phyloP scores from a whole-genome alignment of 1,140 invertebrate species.

The Cydia strobilella region DNA sequence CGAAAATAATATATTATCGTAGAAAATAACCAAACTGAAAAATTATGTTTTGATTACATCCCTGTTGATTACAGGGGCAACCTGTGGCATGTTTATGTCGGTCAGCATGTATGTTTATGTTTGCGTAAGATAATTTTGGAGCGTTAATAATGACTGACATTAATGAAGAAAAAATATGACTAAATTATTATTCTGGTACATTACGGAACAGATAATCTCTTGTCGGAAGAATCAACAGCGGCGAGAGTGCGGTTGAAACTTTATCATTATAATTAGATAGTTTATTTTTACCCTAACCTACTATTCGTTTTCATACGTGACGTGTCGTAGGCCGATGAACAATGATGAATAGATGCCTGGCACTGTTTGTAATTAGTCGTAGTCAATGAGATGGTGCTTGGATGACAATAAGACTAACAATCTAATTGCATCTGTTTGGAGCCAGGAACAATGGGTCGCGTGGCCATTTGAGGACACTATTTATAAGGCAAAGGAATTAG shows the following conservation, averaged over 20 bases:
- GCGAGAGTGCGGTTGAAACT: slow-evolving; percentile 15
- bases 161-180: background rate
- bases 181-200: background rate
- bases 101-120: background rate
- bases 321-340: background rate
- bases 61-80: slow-evolving; percentile 52
- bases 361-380: slow-evolving; percentile 6
- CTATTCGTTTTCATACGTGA: slow-evolving; percentile 17
- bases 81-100: slow-evolving; percentile 53
- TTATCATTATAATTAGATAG: slow-evolving; percentile 17
- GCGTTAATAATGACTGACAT: background rate
- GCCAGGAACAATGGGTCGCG: slow-evolving; percentile 18
- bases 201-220: background rate
- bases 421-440: slow-evolving; percentile 22
- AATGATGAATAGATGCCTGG: slow-evolving; percentile 24
- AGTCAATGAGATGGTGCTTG: slow-evolving; percentile 8
- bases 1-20: background rate
- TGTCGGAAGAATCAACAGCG: background rate
- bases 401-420: slow-evolving; percentile 17
- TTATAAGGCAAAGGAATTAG: slow-evolving; percentile 3
- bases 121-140: background rate
- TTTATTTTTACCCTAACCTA: slow-evolving; percentile 31
- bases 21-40: background rate
- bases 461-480: slow-evolving; percentile 17
- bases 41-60: slow-evolving; percentile 7